These are phyloP conservation scores for Onychostoma macrolepis DNA, from an alignment of 2,113 vertebrate species.

Conservation along the genomic window DNA sequence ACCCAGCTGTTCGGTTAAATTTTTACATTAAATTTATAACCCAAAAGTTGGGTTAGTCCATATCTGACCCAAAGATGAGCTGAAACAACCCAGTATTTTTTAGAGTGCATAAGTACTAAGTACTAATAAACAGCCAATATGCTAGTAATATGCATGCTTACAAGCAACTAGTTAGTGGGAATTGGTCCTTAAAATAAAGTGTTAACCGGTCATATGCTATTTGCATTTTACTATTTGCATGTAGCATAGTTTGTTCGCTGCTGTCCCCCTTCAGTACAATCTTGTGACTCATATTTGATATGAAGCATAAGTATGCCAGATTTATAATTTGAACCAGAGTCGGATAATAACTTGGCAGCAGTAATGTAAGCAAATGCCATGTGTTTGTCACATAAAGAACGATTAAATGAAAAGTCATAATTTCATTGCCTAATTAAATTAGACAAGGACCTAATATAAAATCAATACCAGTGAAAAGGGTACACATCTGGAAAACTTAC, in stretches of 20 bases:
- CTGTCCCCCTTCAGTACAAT: neutral
- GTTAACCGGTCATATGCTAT: neutral
- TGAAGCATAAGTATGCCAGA: neutral
- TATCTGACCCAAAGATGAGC: too few species aligned
- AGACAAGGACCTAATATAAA: neutral
- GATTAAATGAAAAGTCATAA: neutral
- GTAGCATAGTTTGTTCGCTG: neutral
- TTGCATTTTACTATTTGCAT: neutral
- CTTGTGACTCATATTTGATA: neutral
- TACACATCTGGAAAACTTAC: neutral
- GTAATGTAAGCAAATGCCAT: neutral
- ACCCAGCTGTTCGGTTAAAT: too few species aligned
- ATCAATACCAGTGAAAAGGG: neutral
- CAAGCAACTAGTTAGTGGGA: neutral
- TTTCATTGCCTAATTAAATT: neutral
- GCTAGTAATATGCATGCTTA: neutral
- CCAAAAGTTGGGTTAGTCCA: too few species aligned
- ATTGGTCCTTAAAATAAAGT: neutral
- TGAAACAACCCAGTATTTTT: too few species aligned
- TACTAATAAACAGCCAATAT: neutral
- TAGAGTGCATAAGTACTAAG: too few species aligned
- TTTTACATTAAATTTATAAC: too few species aligned
- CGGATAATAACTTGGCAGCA: slow-evolving; percentile 21
- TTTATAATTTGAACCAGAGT: slow-evolving; percentile 49
- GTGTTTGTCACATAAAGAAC: neutral